Base-by-base conservation (phyloP, 1,140 invertebrate genomes). In the Zaprionus vittiger region DNA sequence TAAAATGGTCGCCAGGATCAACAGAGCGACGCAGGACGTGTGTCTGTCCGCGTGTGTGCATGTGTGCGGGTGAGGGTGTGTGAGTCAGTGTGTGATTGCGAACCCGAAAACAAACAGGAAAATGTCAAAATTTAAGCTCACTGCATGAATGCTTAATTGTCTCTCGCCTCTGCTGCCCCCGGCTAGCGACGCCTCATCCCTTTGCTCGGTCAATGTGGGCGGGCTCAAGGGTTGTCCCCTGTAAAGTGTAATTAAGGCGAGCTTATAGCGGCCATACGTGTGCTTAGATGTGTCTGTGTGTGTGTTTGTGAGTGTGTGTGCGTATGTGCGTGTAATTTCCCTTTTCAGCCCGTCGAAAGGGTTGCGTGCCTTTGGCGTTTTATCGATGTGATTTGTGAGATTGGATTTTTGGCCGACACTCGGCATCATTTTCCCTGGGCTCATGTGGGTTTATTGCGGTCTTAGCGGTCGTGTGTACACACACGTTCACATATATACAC, bases 1-100 rank as follows among this genome's bases (percentile, higher is more conserved):
- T 92, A 92, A 92, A 92, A 92, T 92, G 91, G 91, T 79, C 86
- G 89, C 76, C 83, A 76, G 91, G 86, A 91, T 91, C 82, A 89
- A 79, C 71, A 73, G 70, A 79, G 76, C 67, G 70, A 70, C 65
- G 72, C 71, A 75, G 71, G 76, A 77, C 69, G 65, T 86, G 83
- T 77, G 69, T 81, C 31, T 34, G 9, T 34, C 9, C 9, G 81
- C 69, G 72, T 57, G 81, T 73, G 73, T 54, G 12, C 4, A 22
- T 69, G 26, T 69, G 67, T 78, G 31, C 57, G 66, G 26, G 6
- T 28, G 28, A 3, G 28, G 28, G 77, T 73, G 73, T 54, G 12
- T 12, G 44, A 3, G 37, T 63, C 47, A 59, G 64, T 65, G 63
- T 79, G 26, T 69, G 68, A 62, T 63, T 63, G 17, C 38, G 63